A percentile compares a stretch with the other conserved stretches of the same genome.
phyloP scores from a whole-genome alignment of 92 coral and sea anemone species.

The Anthopleura xanthogrammica region DNA sequence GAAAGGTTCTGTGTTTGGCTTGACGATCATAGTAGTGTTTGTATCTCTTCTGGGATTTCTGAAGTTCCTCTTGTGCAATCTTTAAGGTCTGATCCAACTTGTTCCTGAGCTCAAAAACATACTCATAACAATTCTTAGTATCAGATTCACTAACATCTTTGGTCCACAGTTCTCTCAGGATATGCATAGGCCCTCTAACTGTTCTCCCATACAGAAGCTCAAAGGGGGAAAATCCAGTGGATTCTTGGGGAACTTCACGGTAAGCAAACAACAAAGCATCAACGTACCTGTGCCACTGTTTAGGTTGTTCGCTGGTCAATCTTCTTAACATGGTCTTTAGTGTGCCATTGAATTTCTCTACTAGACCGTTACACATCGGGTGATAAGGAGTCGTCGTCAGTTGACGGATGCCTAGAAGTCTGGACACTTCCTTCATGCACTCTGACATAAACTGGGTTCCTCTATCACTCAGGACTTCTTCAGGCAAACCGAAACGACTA shows the following conservation, averaged over 20 bases:
- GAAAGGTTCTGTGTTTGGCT: background rate
- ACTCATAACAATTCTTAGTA: constrained; percentile 38
- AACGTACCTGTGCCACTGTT: constrained; percentile 36
- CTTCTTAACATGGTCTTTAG: constrained; percentile 33
- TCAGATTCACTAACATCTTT: background rate
- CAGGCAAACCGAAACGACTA: constrained; percentile 40
- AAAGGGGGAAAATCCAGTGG: constrained; percentile 17
- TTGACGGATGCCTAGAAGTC: constrained; percentile 39
- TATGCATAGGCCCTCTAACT: background rate
- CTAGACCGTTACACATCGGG: constrained; percentile 44
- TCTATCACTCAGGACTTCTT: constrained; percentile 50
- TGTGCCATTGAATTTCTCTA: constrained; percentile 43
- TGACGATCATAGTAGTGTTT: constrained; percentile 28
- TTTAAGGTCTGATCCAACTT: constrained; percentile 31
- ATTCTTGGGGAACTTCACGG: constrained; percentile 12
- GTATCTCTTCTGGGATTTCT: constrained; percentile 38
- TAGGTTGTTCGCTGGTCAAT: constrained; percentile 18
- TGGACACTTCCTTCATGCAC: constrained; percentile 47
- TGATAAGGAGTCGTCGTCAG: constrained; percentile 42
- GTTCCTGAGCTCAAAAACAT: constrained; percentile 46
- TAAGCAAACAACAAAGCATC: constrained; percentile 40
- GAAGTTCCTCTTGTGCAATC: constrained; percentile 27
- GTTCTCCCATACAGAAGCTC: constrained; percentile 25
- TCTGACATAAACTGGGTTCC: constrained; percentile 54
- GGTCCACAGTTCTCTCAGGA: background rate